Conservation (phyloP, 64 coral and sea anemone species). For the Hydrozoanthus tunicans region DNA sequence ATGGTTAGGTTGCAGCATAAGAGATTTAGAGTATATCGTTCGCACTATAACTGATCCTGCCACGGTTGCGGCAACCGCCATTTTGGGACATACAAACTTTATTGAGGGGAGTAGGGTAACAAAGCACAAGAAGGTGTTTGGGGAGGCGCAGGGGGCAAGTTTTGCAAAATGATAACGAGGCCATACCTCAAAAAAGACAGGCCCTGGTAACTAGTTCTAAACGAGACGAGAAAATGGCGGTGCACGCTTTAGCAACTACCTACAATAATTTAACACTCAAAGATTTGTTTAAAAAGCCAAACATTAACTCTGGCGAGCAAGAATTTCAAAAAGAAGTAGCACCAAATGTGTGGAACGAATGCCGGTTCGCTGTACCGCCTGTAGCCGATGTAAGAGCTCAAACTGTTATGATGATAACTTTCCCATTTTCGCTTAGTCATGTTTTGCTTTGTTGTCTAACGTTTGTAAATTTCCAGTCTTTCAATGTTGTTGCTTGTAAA, state of each 20-base stretch:
- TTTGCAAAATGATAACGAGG: slow-evolving; percentile 2
- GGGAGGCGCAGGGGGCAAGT: not conserved
- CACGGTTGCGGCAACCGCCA: not conserved
- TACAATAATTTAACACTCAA: slow-evolving; percentile 79
- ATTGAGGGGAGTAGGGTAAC: not conserved
- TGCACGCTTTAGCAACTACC: slow-evolving; percentile 59
- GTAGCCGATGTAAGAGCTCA: slow-evolving; percentile 68
- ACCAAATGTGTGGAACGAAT: slow-evolving; percentile 68
- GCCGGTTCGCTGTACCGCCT: slow-evolving; percentile 83
- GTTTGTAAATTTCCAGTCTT: not conserved
- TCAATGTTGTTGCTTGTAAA: too few relatives aligned
- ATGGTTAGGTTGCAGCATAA: not conserved
- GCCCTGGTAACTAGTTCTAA: slow-evolving; percentile 16
- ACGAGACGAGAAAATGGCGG: slow-evolving; percentile 75
- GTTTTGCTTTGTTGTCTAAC: not conserved
- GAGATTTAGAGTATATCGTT: not conserved
- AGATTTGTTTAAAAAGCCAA: slow-evolving; percentile 78
- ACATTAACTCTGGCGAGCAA: slow-evolving; percentile 12
- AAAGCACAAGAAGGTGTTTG: not conserved
- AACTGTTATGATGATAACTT: not conserved
- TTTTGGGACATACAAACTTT: not conserved
- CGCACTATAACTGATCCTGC: not conserved
- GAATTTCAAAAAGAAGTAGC: slow-evolving; percentile 66
- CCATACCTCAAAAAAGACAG: not conserved
- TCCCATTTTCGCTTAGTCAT: slow-evolving; percentile 65